Conservation (phyloP, 2,797 vertebrate genomes). For the Phyllotis vaccarum region DNA sequence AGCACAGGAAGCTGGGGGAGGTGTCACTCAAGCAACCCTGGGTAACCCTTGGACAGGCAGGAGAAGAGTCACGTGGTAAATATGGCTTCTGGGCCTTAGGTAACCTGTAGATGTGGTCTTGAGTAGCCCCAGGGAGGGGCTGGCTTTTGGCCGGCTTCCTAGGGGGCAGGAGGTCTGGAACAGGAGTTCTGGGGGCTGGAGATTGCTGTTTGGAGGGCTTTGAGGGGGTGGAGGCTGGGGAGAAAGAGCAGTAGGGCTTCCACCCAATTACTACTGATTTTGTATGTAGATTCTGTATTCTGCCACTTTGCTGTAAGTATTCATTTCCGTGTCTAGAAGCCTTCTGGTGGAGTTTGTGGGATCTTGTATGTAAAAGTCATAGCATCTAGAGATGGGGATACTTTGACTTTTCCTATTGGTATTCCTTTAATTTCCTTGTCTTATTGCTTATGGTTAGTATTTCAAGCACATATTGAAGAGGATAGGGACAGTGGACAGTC, state of each 20-base stretch:
- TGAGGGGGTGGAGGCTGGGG: no score
- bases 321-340: neutral
- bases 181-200: no score
- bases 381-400: neutral
- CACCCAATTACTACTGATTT: neutral
- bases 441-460: neutral
- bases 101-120: no score
- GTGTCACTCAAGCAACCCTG: neutral
- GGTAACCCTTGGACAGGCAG: no score
- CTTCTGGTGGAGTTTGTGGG: neutral
- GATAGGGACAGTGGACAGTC: neutral
- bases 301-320: neutral
- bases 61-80: no score
- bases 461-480: neutral
- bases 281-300: neutral
- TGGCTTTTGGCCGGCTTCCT: no score
- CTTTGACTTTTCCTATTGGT: neutral
- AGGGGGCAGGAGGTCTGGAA: no score
- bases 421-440: neutral
- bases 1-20: neutral
- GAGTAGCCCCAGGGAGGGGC: no score
- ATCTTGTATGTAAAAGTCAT: no score
- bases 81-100: no score
- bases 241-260: no score
- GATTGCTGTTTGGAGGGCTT: no score